Evolutionary conservation across 1,140 invertebrate genomes (phyloP).

Genomic region (Caenorhabditis elegans): DNA sequence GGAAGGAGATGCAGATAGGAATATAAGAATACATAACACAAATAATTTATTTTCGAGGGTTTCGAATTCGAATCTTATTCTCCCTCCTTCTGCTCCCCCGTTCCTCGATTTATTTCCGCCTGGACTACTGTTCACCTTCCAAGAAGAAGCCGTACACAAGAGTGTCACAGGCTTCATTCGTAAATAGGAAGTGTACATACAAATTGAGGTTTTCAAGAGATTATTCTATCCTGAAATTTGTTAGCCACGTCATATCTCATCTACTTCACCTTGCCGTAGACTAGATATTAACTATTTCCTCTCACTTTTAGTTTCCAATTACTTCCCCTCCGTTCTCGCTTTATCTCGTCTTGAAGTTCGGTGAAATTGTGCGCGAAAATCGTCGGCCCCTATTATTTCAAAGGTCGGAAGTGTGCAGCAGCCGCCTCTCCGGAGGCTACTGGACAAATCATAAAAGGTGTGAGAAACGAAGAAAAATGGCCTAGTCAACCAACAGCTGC

Average conservation of each 20-base stretch:
- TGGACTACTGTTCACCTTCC: not conserved
- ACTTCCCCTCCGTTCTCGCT: not conserved
- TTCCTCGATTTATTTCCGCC: constrained; percentile 1
- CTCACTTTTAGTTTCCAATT: not conserved
- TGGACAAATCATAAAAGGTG: constrained; percentile 26
- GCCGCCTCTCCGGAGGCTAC: not conserved
- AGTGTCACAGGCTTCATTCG: not conserved
- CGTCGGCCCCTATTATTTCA: constrained; percentile 28
- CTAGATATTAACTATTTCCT: not conserved
- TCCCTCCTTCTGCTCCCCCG: not conserved
- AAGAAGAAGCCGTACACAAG: not conserved
- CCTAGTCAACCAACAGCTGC: not conserved
- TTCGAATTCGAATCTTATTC: not conserved
- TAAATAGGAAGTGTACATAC: not conserved
- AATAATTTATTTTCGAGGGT: constrained; percentile 6
- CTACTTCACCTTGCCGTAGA: not conserved
- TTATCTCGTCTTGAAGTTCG: constrained; percentile 7
- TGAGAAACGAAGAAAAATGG: constrained; percentile 21
- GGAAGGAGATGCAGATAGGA: not conserved
- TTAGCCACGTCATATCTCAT: not conserved
- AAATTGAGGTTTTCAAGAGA: not conserved
- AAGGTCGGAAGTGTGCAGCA: constrained; percentile 1
- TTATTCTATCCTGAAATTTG: not conserved
- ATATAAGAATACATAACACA: not conserved
- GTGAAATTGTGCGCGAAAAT: constrained; percentile 29